Conservation (phyloP, 2,888 invertebrate species). For the Parascotia fuliginaria region DNA sequence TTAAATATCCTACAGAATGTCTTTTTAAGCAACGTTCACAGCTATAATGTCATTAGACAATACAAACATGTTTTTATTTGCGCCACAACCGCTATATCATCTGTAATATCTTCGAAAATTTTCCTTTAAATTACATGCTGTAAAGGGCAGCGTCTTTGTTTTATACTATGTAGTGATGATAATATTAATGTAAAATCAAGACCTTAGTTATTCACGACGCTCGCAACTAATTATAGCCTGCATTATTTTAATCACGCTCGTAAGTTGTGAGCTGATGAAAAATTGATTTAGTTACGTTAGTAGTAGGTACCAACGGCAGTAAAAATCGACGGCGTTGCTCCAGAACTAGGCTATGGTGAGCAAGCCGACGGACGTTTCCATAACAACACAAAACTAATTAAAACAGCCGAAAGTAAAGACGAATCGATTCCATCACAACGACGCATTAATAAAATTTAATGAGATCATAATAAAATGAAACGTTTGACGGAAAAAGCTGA, state of each 20-base stretch:
- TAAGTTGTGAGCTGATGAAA: slow-evolving; percentile 35
- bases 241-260: slow-evolving; percentile 27
- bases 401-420: slow-evolving; percentile 41
- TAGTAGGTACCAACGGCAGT: too few species aligned
- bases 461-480: slow-evolving; percentile 45
- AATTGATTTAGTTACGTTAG: slow-evolving; percentile 34
- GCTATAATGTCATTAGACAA: too few species aligned
- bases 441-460: slow-evolving; percentile 45
- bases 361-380: slow-evolving; percentile 21
- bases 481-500: slow-evolving; percentile 22
- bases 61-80: too few species aligned
- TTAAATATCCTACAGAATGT: too few species aligned
- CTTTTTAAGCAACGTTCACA: too few species aligned
- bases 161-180: too few species aligned
- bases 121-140: too few species aligned
- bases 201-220: too few species aligned
- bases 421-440: slow-evolving; percentile 42
- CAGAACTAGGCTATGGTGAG: slow-evolving; percentile 11
- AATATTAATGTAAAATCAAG: too few species aligned
- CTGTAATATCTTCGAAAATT: too few species aligned
- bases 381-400: slow-evolving; percentile 44
- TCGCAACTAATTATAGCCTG: slow-evolving; percentile 19
- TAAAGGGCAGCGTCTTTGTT: too few species aligned
- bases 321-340: slow-evolving; percentile 6
- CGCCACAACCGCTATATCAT: too few species aligned